Conservation (phyloP, 2,113 vertebrate species). For the Brachyistius frenatus region DNA sequence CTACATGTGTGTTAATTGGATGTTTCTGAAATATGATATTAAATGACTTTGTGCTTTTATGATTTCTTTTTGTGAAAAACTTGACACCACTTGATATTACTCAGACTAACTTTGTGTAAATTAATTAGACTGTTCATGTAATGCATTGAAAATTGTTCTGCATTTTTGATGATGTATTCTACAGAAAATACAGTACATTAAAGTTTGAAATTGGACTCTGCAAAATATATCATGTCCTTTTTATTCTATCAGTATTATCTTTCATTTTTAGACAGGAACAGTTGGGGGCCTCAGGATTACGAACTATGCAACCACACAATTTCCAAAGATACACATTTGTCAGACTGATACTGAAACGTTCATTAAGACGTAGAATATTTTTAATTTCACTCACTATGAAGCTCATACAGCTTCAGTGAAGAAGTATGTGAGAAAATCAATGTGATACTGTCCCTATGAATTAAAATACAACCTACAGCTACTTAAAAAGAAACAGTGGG, state of each 20-base stretch:
- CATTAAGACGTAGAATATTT: not conserved
- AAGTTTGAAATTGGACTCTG: conserved; percentile 9
- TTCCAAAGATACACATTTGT: too few relatives aligned
- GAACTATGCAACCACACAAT: not conserved
- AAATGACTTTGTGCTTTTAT: not conserved
- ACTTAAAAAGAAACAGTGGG: not conserved
- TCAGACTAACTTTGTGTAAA: not conserved
- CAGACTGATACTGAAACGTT: not conserved
- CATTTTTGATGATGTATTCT: not conserved
- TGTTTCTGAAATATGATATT: not conserved
- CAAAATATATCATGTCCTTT: not conserved
- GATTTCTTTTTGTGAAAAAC: not conserved
- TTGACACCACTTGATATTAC: not conserved
- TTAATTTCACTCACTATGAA: not conserved
- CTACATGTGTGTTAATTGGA: not conserved
- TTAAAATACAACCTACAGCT: not conserved
- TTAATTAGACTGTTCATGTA: not conserved
- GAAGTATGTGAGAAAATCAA: not conserved
- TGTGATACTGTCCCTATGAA: not conserved
- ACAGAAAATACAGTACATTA: conserved; percentile 8
- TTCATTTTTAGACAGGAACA: not conserved
- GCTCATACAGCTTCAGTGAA: too few relatives aligned
- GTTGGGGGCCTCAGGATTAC: not conserved
- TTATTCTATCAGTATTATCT: not conserved
- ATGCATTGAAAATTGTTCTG: conserved; percentile 3